These are phyloP conservation scores for Gasterosteus nipponicus DNA, from an alignment of 2,113 vertebrate species.

Conservation along the genomic window DNA sequence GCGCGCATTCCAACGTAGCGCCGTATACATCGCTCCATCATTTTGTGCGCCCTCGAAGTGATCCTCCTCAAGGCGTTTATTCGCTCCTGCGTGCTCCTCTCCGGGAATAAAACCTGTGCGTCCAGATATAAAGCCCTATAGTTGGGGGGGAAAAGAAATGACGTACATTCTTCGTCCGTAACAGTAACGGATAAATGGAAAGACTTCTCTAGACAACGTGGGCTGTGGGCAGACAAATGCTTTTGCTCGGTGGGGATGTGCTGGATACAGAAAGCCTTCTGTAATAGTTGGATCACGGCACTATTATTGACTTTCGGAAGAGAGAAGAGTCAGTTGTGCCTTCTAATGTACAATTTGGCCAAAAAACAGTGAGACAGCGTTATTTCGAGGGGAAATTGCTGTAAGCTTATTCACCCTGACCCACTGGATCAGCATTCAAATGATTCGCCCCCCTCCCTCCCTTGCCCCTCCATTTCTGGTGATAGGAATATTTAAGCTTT, in stretches of 20 bases:
- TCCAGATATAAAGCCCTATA: constrained; percentile 1
- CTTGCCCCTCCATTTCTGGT: constrained; percentile 31
- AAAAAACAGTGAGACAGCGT: constrained; percentile 3
- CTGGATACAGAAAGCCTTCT: constrained; percentile 8
- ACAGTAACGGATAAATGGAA: constrained; percentile 9
- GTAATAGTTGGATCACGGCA: constrained; percentile 9
- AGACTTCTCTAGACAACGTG: not conserved
- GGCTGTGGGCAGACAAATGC: constrained; percentile 19
- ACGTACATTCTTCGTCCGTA: constrained; percentile 4
- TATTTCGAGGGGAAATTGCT: constrained; percentile 10
- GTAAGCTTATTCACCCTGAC: constrained; percentile 29
- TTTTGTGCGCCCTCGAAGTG: constrained; percentile 26
- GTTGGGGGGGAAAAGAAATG: not conserved
- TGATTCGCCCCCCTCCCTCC: not conserved
- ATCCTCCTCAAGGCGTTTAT: constrained; percentile 29
- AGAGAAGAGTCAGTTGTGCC: constrained; percentile 49
- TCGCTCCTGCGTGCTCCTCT: constrained; percentile 13
- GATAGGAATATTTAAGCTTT: constrained; percentile 36
- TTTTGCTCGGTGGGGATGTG: constrained; percentile 14
- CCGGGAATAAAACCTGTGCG: constrained; percentile 11
- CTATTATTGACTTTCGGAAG: constrained; percentile 43
- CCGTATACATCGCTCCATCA: constrained; percentile 25
- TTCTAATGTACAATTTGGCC: constrained; percentile 9
- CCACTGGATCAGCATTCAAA: constrained; percentile 25
- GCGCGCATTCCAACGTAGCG: constrained; percentile 30